Base-by-base conservation (phyloP, 2,888 invertebrate genomes). In the Poecilobothrus nobilitatus region DNA sequence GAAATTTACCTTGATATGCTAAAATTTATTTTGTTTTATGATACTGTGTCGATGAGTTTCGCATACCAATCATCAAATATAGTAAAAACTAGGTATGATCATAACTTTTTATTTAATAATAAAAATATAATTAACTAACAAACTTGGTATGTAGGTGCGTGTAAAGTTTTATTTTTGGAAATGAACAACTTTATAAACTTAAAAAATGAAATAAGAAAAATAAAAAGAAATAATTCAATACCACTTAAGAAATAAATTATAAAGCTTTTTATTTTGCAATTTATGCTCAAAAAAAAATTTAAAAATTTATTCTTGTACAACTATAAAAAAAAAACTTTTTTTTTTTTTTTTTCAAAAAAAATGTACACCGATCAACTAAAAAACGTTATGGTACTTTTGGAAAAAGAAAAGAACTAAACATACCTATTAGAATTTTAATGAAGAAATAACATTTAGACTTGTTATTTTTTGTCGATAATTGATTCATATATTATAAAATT, bases 51-150 rank as follows among this genome's bases (percentile, higher is more conserved):
- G 15, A 53, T 53, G n/a, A 15, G 53, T 53, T 53, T 53, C 6
- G 18, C 53, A 53, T 53, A 53, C 53, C 53, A 53, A 53, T 53
- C 18, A 2, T 15, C 53, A 53, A 18, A 53, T 53, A 12, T 53
- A 53, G 53, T 53, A 53, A 53, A 41, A 53, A 53, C 53, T 53
- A 53, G 53, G 53, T 53, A 53, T 53, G 53, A 53, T 53, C 53
- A 53, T 15, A 53, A 8, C 8, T 37, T 37, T 37, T 37, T 5
- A 5, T 7, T 37, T 37, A 37, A 37, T 37, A 37, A 37, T 10
- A 37, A 37, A 37, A 53, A 53, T 15, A 53, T 18, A 53, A 41
- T 41, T 41, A 12, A 12, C 15, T 41, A 41, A 41, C 15, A 15
- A 41, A 8, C 12, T 41, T 12, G 1, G 18, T 53, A 53, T 53